Conservation (phyloP, 2,113 vertebrate genomes). For the Willisornis vidua region DNA sequence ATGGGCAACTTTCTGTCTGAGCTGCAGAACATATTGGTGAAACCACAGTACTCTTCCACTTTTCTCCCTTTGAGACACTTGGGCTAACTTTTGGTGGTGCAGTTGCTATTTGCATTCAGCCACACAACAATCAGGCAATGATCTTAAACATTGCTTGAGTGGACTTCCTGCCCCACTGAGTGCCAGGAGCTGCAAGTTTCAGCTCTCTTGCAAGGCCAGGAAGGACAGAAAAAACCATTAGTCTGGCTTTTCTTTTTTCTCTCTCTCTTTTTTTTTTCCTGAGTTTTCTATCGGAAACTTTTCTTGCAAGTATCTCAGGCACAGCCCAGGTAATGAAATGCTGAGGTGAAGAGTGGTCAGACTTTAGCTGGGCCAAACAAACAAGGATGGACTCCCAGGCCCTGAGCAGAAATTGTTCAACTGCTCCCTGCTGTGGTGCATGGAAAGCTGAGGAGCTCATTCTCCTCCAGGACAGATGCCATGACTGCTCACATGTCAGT, state of each 20-base stretch:
- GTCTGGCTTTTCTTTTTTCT: not conserved
- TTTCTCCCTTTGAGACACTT: not conserved
- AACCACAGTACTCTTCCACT: not conserved
- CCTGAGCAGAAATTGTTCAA: not conserved
- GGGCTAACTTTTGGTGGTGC: not conserved
- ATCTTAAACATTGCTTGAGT: rapidly evolving
- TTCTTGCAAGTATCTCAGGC: not conserved
- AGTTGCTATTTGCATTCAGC: not conserved
- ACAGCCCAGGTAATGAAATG: not conserved
- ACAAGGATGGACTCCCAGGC: rapidly evolving
- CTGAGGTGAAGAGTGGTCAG: not conserved
- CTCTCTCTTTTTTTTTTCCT: not conserved
- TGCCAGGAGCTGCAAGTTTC: not conserved
- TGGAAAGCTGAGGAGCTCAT: not conserved
- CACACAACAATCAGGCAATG: not conserved
- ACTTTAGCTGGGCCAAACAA: not conserved
- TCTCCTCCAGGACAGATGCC: not conserved
- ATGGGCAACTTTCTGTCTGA: not conserved
- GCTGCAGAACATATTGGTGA: not conserved
- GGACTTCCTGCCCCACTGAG: not conserved
- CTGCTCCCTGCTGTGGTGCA: not conserved
- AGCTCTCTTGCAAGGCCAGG: not conserved
- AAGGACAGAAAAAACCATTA: not conserved
- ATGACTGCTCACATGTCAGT: not conserved
- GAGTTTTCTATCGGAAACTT: not conserved